phyloP scores from a whole-genome alignment of 2,888 invertebrate genomes.

The Perizoma flavofasciatum region DNA sequence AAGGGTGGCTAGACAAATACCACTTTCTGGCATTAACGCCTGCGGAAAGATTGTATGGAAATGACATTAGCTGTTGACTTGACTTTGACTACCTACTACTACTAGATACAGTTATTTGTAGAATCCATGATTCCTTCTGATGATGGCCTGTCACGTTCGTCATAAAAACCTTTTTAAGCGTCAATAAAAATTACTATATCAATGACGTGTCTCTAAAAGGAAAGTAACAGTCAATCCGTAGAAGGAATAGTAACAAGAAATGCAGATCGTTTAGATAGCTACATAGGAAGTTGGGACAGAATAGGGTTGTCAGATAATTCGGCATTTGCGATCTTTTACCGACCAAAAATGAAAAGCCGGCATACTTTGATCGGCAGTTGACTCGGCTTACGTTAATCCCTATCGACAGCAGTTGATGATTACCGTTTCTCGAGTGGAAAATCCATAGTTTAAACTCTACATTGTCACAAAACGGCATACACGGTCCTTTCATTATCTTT shows the following conservation, averaged over 20 bases:
- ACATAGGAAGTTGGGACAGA: slow-evolving; percentile 35
- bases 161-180: slow-evolving; percentile 20
- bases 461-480: too few species aligned
- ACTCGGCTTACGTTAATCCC: not conserved
- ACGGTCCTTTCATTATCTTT: too few species aligned
- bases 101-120: not conserved
- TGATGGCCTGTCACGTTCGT: slow-evolving; percentile 7
- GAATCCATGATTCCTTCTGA: not conserved
- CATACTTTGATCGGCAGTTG: not conserved
- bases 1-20: too few species aligned
- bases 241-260: slow-evolving; percentile 39
- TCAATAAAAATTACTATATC: slow-evolving; percentile 23
- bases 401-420: too few species aligned
- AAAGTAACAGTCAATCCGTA: slow-evolving; percentile 37
- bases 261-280: slow-evolving; percentile 42
- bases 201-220: slow-evolving; percentile 21
- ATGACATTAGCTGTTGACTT: too few species aligned
- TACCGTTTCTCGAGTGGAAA: too few species aligned
- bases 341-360: not conserved
- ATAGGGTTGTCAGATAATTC: slow-evolving; percentile 1
- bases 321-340: slow-evolving; percentile 5
- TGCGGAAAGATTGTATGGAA: too few species aligned
- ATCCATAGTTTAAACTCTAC: too few species aligned
- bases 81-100: too few species aligned
- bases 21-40: too few species aligned